phyloP scores from a whole-genome alignment of 2,113 vertebrate species.

The Grammomys dolichurus region DNA sequence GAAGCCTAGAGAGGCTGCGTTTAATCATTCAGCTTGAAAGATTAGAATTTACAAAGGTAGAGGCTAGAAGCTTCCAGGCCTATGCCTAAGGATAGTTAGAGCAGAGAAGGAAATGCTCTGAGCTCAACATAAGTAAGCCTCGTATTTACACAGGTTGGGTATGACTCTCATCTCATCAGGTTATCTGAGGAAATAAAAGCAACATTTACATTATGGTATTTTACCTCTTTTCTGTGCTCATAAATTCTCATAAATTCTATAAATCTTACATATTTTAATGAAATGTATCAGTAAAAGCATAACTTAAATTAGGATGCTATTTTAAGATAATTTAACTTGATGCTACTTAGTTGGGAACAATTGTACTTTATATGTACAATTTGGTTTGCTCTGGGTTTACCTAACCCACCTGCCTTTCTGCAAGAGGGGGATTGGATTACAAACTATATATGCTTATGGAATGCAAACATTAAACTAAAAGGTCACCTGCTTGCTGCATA shows the following conservation, averaged over 20 bases:
- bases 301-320: neutral
- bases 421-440: slow-evolving; percentile 26
- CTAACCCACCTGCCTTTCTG: neutral
- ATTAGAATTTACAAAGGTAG: too few species aligned
- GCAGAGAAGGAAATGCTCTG: too few species aligned
- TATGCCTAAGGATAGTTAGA: too few species aligned
- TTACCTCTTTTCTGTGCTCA: neutral
- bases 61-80: too few species aligned
- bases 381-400: neutral
- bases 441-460: neutral
- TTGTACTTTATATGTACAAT: neutral
- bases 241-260: neutral
- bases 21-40: too few species aligned
- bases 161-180: too few species aligned
- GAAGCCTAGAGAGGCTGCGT: too few species aligned
- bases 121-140: too few species aligned
- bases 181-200: too few species aligned
- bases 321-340: neutral
- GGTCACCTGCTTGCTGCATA: neutral
- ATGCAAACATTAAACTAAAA: neutral
- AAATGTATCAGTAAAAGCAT: neutral
- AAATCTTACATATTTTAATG: neutral
- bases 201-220: neutral
- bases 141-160: too few species aligned
- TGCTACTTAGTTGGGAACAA: slow-evolving; percentile 25